A percentile compares a stretch with the other conserved stretches of the same genome.
These are phyloP conservation scores for Ischnus inquisitorius DNA, from an alignment of 2,888 invertebrate species.

Conservation along the genomic window DNA sequence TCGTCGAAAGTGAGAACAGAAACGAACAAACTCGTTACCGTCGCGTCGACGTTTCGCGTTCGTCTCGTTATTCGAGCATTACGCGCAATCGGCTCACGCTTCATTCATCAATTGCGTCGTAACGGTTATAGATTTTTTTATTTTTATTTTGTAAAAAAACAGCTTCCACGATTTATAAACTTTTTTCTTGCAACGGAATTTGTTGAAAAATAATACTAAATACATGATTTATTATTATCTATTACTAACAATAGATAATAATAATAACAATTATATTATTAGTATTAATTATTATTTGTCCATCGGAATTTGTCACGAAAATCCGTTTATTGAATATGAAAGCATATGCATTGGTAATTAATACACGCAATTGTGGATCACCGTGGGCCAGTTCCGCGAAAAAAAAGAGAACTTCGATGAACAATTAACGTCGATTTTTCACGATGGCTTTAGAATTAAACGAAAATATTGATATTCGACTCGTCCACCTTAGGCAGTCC, in stretches of 20 bases:
- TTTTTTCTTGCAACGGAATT: too few relatives aligned
- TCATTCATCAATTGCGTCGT: not conserved
- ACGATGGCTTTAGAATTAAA: constrained; percentile 41
- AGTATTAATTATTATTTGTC: too few relatives aligned
- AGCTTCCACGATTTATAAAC: not conserved
- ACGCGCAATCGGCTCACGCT: not conserved
- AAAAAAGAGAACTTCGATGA: not conserved
- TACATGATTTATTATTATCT: too few relatives aligned
- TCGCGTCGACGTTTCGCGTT: not conserved
- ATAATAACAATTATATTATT: too few relatives aligned
- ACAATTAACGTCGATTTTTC: constrained; percentile 31
- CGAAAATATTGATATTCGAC: constrained; percentile 31
- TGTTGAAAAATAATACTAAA: too few relatives aligned
- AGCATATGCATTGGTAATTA: not conserved
- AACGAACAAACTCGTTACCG: not conserved
- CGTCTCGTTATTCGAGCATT: not conserved
- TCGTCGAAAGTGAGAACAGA: constrained; percentile 5
- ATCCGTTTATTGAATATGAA: too few relatives aligned
- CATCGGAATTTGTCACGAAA: too few relatives aligned
- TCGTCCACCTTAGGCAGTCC: constrained; percentile 7
- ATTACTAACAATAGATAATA: too few relatives aligned
- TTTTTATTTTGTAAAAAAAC: not conserved
- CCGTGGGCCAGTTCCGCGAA: not conserved
- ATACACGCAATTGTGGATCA: not conserved
- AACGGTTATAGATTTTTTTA: not conserved